Conservation (phyloP, 2,888 invertebrate species). For the Diarsia mendica region DNA sequence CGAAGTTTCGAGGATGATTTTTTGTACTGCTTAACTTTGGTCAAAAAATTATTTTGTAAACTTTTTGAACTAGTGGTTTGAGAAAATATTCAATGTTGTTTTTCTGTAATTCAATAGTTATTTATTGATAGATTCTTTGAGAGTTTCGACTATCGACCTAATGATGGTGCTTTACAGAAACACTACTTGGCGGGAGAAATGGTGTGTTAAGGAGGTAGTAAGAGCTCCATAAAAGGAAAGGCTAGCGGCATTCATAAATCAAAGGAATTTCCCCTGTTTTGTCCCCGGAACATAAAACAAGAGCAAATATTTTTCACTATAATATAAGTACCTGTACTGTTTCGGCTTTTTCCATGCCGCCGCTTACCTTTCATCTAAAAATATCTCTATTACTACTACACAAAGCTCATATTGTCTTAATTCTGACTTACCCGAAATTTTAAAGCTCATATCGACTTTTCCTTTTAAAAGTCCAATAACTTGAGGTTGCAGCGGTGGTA, state of each 20-base stretch:
- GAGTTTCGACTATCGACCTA: neutral
- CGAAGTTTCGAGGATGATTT: neutral
- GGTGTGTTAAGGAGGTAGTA: neutral
- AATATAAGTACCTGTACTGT: too few species aligned
- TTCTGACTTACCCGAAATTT: slow-evolving; percentile 81
- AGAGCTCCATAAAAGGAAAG: neutral
- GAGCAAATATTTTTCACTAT: too few species aligned
- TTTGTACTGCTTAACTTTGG: neutral
- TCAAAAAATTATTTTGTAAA: neutral
- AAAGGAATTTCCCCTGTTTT: neutral
- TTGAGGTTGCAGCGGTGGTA: slow-evolving; percentile 85
- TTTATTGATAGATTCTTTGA: neutral
- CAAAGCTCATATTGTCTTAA: neutral
- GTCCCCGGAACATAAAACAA: neutral
- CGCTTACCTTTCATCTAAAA: neutral
- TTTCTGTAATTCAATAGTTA: neutral
- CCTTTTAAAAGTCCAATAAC: slow-evolving; percentile 87
- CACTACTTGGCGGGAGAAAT: neutral
- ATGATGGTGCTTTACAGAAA: neutral
- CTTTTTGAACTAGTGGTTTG: neutral
- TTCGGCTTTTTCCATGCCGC: too few species aligned
- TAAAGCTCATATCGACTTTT: slow-evolving; percentile 84
- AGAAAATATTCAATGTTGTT: neutral
- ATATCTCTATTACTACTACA: neutral
- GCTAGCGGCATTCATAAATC: neutral